Evolutionary conservation across 2,113 vertebrate species (phyloP).

Genomic region (Apaloderma vittatum): DNA sequence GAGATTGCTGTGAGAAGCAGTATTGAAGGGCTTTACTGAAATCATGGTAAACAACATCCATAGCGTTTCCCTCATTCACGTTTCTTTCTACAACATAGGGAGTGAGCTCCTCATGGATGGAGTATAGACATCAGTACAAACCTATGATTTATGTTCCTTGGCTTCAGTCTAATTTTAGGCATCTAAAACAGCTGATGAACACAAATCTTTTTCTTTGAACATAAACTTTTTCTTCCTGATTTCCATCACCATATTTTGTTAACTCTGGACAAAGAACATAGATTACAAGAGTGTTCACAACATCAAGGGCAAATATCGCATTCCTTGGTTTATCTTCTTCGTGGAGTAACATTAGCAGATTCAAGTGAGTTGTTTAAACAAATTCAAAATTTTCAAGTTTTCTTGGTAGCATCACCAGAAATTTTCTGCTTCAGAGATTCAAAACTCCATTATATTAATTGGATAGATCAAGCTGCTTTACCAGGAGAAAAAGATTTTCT

Average conservation of each 20-base stretch:
- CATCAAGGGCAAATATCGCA: neutral
- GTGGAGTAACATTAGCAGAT: neutral
- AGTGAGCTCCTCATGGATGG: neutral
- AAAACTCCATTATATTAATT: neutral
- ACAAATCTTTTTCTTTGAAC: neutral
- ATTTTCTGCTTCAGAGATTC: neutral
- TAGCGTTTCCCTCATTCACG: no score
- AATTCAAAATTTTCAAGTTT: neutral
- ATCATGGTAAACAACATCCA: no score
- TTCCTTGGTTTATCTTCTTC: neutral
- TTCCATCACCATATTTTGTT: neutral
- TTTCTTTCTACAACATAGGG: neutral
- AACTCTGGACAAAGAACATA: neutral
- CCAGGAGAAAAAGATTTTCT: neutral
- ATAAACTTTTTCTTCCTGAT: neutral
- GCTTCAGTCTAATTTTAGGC: neutral
- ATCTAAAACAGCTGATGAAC: neutral
- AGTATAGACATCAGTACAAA: neutral
- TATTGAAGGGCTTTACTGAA: no score
- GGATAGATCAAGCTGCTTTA: neutral
- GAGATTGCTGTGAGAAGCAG: no score
- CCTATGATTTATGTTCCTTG: neutral
- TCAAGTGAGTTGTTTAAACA: neutral
- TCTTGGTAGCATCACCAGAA: neutral
- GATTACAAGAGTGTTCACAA: neutral